Percentiles rank a stretch among this genome's conserved stretches.
phyloP scores from a whole-genome alignment of 2,888 invertebrate species.

The Branchinecta sandiegonensis region DNA sequence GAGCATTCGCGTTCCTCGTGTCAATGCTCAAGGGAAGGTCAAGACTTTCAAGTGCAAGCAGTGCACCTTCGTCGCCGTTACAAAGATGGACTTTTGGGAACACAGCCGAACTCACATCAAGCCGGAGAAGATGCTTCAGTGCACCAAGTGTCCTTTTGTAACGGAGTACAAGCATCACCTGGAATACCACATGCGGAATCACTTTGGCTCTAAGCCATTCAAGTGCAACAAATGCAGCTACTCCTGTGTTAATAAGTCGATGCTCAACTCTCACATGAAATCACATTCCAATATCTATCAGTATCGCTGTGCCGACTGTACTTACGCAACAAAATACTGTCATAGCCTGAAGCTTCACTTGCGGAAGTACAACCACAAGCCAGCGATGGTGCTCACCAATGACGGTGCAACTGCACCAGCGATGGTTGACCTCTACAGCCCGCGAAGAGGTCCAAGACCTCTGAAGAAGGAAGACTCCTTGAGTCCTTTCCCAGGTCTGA shows the following conservation, averaged over 20 bases:
- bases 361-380: conserved; percentile 76
- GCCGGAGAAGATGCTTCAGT: conserved; percentile 74
- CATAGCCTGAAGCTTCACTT: conserved; percentile 92
- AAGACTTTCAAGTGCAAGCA: conserved; percentile 87
- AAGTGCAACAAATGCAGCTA: conserved; percentile 78
- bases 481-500: conserved; percentile 21
- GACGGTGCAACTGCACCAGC: conserved; percentile 78
- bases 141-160: conserved; percentile 87
- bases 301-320: conserved; percentile 81
- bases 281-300: conserved; percentile 85
- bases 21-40: conserved; percentile 63
- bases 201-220: conserved; percentile 87
- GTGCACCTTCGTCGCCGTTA: conserved; percentile 66
- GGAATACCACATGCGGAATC: conserved; percentile 91
- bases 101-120: conserved; percentile 81
- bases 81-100: conserved; percentile 85
- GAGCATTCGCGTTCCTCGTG: conserved; percentile 42
- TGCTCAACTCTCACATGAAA: conserved; percentile 96
- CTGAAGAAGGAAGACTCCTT: conserved; percentile 31
- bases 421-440: conserved; percentile 80
- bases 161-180: conserved; percentile 98
- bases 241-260: conserved; percentile 92
- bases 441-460: conserved; percentile 64
- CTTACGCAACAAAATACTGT: conserved; percentile 93
- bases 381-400: conserved; percentile 73